Percentiles rank a stretch among this genome's conserved stretches.
phyloP scores from a whole-genome alignment of 2,888 invertebrate species.

The Hesperia comma region DNA sequence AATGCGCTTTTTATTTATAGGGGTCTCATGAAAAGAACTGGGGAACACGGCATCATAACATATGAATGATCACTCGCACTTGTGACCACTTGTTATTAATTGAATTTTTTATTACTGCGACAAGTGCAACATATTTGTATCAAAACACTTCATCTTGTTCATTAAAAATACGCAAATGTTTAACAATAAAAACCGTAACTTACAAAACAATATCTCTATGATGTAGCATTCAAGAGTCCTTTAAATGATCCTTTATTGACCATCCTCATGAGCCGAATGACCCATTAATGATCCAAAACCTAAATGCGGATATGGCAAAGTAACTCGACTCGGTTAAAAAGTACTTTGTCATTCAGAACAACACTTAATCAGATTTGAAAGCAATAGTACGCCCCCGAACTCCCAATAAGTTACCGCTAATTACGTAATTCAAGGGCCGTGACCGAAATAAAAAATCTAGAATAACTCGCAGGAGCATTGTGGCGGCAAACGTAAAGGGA shows the following conservation, averaged over 20 bases:
- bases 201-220: too few species aligned
- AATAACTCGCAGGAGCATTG: slow-evolving; percentile 62
- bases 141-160: slow-evolving; percentile 21
- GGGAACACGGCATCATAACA: slow-evolving; percentile 52
- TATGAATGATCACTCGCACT: slow-evolving; percentile 74
- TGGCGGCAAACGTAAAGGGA: slow-evolving; percentile 69
- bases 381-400: slow-evolving; percentile 62
- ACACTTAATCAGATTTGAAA: slow-evolving; percentile 63
- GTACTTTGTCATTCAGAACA: slow-evolving; percentile 36
- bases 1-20: slow-evolving; percentile 79
- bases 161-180: not conserved
- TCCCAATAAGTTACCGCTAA: slow-evolving; percentile 75
- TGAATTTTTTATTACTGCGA: slow-evolving; percentile 65
- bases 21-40: slow-evolving; percentile 59
- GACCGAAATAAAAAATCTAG: slow-evolving; percentile 72
- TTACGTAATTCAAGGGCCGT: slow-evolving; percentile 79
- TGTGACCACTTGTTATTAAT: slow-evolving; percentile 78
- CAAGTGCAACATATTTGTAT: slow-evolving; percentile 56
- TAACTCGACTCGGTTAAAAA: slow-evolving; percentile 27
- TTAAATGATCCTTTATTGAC: not conserved
- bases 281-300: slow-evolving; percentile 15
- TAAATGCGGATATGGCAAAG: slow-evolving; percentile 9
- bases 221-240: too few species aligned
- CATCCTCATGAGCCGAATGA: not conserved
- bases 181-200: too few species aligned